Percentiles rank a stretch among this genome's conserved stretches.
These are phyloP conservation scores for Coregonus clupeaformis DNA, from an alignment of 2,113 vertebrate genomes.

Conservation along the genomic window DNA sequence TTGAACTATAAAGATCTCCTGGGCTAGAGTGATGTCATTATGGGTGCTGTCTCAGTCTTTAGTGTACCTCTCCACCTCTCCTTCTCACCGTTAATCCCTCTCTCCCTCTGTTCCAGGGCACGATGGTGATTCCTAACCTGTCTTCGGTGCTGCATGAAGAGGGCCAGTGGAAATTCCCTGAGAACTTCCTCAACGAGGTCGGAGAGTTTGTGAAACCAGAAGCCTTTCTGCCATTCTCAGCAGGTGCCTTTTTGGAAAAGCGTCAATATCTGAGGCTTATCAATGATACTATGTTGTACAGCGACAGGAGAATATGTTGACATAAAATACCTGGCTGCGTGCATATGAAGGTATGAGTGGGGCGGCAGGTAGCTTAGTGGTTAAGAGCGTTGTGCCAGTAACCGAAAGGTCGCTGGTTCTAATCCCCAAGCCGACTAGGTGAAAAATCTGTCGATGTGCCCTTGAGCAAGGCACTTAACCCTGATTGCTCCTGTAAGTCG, in stretches of 20 bases:
- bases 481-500: no score
- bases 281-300: background rate
- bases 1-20: background rate
- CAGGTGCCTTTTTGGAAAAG: slow-evolving; percentile 9
- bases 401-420: no score
- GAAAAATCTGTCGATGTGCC: no score
- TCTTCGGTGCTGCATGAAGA: slow-evolving; percentile 58
- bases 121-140: slow-evolving; percentile 56
- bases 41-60: background rate
- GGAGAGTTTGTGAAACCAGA: slow-evolving; percentile 67
- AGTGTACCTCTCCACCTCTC: background rate
- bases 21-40: background rate
- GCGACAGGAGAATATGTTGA: background rate
- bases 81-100: background rate
- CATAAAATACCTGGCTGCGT: background rate
- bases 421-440: no score
- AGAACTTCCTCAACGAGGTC: slow-evolving; percentile 66
- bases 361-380: no score
- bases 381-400: no score
- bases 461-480: no score
- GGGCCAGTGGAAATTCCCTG: slow-evolving; percentile 67
- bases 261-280: background rate
- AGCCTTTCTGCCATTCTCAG: slow-evolving; percentile 66
- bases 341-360: no score
- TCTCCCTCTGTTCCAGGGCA: slow-evolving; percentile 43